These are phyloP conservation scores for Caenorhabditis inopinata DNA, from an alignment of 1,140 invertebrate species.

Conservation along the genomic window DNA sequence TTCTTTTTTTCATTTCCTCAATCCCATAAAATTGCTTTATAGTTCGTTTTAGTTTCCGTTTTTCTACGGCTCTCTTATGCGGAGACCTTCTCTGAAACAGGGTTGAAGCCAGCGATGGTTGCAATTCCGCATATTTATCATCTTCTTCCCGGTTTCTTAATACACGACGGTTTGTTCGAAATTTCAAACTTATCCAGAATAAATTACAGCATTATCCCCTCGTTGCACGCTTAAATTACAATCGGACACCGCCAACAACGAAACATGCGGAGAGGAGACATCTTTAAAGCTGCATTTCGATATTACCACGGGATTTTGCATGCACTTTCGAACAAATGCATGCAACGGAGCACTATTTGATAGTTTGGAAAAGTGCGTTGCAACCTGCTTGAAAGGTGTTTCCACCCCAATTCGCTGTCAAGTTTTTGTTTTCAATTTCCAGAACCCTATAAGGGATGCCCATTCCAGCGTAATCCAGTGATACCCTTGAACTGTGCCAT, in stretches of 20 bases:
- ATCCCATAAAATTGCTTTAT: too few relatives aligned
- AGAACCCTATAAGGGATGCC: not conserved
- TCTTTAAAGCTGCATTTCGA: conserved; percentile 1
- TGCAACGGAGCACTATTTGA: not conserved
- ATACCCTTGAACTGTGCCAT: not conserved
- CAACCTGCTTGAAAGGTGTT: not conserved
- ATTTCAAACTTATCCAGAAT: too few relatives aligned
- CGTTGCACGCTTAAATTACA: not conserved
- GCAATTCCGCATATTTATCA: conserved; percentile 12
- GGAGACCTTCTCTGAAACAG: too few relatives aligned
- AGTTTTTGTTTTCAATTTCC: not conserved
- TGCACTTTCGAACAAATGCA: not conserved
- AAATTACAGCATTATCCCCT: not conserved
- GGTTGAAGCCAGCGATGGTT: not conserved
- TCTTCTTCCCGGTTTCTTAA: not conserved
- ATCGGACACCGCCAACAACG: not conserved
- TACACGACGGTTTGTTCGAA: not conserved
- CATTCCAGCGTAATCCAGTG: not conserved
- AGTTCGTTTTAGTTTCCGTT: not conserved
- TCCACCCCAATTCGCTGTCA: too few relatives aligned
- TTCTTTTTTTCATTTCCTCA: too few relatives aligned
- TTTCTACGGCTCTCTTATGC: too few relatives aligned
- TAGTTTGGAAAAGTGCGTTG: not conserved
- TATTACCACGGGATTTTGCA: not conserved
- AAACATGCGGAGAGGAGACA: not conserved